Base-by-base conservation (phyloP, 2,888 invertebrate species). In the Cyrtodaria siliqua region DNA sequence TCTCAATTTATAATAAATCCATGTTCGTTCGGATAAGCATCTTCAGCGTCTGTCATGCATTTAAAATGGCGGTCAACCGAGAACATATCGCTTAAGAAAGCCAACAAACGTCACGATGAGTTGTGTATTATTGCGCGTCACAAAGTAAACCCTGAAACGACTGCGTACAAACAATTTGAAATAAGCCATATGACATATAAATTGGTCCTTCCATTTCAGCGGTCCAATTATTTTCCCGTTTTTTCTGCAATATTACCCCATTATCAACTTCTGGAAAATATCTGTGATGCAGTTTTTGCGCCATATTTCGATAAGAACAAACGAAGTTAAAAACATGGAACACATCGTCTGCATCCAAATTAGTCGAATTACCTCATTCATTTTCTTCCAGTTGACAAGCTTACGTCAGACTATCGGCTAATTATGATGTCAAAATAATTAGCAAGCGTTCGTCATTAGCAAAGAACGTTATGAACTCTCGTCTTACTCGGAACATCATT, bases 351-450 rank as follows among this genome's bases (percentile, higher is more conserved):
- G 24, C 50, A 14, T n/a, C 20, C 12, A 3, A 12, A 9, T 50
- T 24, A 20, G 50, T 33, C 3, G 8, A 52, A 20, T 27, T 53
- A 16, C 29, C 27, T 26, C 24, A 4, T 53, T 53, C 4, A n/a
- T 53, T 26, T 53, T 16, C 24, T 27, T 53, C n/a, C n/a, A 26
- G 2, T 53, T 20, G 53, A 26, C 53, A n/a, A 27, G 53, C 16
- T 53, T 53, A 53, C 27, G 27, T 27, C n/a, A 24, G 14, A n/a
- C 14, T 53, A 29, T 29, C 53, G 2, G 53, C 24, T 72, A 76
- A 72, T 75, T 68, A 73, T 79, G 75, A 79, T 72, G 69, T 75
- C 66, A 69, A 72, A 72, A 64, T 79, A 72, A 79, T 79, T 64
- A 56, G 53, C 8, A 33, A 24, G 63, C 52, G 40, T 52, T 42